phyloP scores from a whole-genome alignment of 2,888 invertebrate species.

The Clostera curtula region DNA sequence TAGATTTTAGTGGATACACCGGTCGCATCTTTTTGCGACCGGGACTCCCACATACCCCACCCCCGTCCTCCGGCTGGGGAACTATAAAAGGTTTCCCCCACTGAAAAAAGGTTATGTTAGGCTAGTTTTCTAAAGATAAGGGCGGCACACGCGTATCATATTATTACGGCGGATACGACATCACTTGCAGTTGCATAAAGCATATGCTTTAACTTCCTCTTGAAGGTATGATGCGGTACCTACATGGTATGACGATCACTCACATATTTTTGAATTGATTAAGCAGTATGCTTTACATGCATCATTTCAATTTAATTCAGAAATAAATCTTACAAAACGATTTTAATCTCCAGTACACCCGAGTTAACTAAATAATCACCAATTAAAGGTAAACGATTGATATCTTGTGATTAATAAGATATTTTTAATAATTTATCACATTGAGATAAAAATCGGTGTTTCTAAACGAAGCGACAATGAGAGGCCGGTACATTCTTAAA shows the following conservation, averaged over 20 bases:
- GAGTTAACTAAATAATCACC: constrained; percentile 51
- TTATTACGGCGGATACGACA: too few relatives aligned
- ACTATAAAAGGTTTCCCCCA: too few relatives aligned
- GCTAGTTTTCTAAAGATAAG: too few relatives aligned
- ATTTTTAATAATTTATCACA: constrained; percentile 64
- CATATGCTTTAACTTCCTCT: too few relatives aligned
- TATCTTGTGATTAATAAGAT: constrained; percentile 65
- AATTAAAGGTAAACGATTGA: constrained; percentile 51
- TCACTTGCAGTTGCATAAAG: too few relatives aligned
- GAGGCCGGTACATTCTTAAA: constrained; percentile 48
- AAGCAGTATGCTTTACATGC: constrained; percentile 8
- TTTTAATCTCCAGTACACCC: constrained; percentile 25
- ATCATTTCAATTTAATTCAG: constrained; percentile 18
- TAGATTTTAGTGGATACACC: too few relatives aligned
- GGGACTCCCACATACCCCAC: too few relatives aligned
- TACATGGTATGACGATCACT: background rate
- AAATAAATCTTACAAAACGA: constrained; percentile 24
- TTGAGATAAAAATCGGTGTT: constrained; percentile 45
- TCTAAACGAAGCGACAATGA: constrained; percentile 34
- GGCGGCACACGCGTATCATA: too few relatives aligned
- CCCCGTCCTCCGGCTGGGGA: too few relatives aligned
- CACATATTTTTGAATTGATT: background rate
- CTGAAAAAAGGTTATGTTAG: too few relatives aligned
- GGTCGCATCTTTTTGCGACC: too few relatives aligned
- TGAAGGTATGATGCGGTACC: background rate